phyloP scores from a whole-genome alignment of 1,140 invertebrate genomes.

The Diabrotica undecimpunctata region DNA sequence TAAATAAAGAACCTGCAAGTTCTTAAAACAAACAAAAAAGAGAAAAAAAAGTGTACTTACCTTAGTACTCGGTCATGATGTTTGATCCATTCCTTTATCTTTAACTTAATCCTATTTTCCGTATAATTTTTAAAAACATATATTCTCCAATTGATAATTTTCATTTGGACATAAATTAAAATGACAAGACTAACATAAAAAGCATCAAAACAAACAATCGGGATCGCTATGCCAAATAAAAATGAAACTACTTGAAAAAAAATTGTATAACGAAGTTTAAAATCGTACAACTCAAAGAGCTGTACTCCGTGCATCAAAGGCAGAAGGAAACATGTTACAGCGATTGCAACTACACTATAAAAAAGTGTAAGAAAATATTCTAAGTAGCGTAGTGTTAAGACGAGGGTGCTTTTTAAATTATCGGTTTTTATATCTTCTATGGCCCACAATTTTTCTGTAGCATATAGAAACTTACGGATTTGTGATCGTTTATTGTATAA shows the following conservation, averaged over 20 bases:
- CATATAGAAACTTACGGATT: neutral
- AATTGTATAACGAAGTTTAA: neutral
- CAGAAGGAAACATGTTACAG: neutral
- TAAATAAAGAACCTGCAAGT: no score
- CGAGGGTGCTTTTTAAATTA: neutral
- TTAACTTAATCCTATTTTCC: neutral
- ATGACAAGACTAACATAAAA: conserved; percentile 7
- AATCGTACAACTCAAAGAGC: neutral
- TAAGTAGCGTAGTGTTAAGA: neutral
- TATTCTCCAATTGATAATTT: conserved; percentile 8
- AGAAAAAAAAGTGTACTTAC: neutral
- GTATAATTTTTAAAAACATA: neutral
- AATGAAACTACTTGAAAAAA: neutral
- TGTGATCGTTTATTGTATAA: neutral
- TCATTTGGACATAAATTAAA: conserved; percentile 1
- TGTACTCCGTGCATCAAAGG: neutral
- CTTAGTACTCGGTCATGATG: neutral
- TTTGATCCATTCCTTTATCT: conserved; percentile 3
- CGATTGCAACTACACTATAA: neutral
- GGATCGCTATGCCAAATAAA: neutral
- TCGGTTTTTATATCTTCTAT: neutral
- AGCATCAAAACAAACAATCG: conserved; percentile 3
- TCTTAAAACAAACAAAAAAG: no score
- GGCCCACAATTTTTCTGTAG: neutral
- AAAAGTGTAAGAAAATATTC: neutral